Evolutionary conservation across 2,113 vertebrate species (phyloP), one percentile per base, ranked within the genome.

Genomic region (Dromas ardeola): DNA sequence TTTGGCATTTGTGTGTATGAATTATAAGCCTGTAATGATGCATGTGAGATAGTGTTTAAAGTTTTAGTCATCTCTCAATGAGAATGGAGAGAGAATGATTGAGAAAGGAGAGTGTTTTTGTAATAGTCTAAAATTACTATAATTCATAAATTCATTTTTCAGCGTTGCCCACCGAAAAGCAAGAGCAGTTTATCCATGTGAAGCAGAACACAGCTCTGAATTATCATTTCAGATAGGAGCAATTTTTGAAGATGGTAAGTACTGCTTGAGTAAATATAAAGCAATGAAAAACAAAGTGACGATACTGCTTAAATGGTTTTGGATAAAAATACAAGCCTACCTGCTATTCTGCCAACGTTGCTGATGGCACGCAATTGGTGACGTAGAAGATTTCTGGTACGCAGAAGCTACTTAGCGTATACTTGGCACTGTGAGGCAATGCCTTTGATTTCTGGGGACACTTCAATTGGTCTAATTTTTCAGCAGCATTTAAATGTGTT

Each of bases 211-310:
- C 92, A 99, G 99, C 97, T 99, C 99, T 5, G 99, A 99, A 97
- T 97, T 99, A 96, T 99, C 99, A 86, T 99, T 99, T 98, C 98
- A 99, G 97, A 99, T 98, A 94, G 99, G 99, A 93, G 99, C 99
- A 78, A 99, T 99, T 98, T 99, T 99, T 98, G 99, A 99, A 95
- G 98, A 99, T 90, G 99, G 99, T 99, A 98, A 99, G 99, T 99
- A 96, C 59, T 93, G 66, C 65, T 65, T 82, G 53, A 88, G 88
- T 93, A 91, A 95, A 92, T 82, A 63, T 32, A 95, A 92, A 94
- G 86, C 69, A 88, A 82, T 58, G 81, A 86, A 94, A 95, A 95
- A 47, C 77, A 84, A 93, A 90, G 72, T 81, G 69, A 95, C 81
- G 93, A 47, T 82, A 87, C 62, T 85, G 83, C 62, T 91, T 79